A percentile compares a stretch with the other conserved stretches of the same genome.
Evolutionary conservation across 2,888 invertebrate species (phyloP).

Genomic region (Rugalucina vietnamica): DNA sequence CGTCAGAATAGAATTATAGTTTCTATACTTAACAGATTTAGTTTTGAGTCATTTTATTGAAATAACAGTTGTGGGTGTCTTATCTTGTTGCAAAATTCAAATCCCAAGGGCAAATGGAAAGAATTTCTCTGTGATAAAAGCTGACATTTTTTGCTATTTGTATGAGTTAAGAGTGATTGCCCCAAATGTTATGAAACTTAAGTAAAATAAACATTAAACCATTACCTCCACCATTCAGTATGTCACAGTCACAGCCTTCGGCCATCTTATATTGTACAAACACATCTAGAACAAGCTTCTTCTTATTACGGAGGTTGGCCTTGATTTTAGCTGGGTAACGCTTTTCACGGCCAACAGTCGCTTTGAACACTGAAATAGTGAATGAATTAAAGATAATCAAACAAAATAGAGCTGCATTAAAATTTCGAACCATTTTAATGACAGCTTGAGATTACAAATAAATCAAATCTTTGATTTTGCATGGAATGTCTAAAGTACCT

Average conservation of each 20-base stretch:
- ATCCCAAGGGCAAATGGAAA: too few relatives aligned
- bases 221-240: slow-evolving; percentile 51
- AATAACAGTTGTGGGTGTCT: too few relatives aligned
- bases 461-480: neutral
- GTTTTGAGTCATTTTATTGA: too few relatives aligned
- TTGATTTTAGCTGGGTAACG: slow-evolving; percentile 65
- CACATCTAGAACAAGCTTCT: slow-evolving; percentile 45
- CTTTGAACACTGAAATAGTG: slow-evolving; percentile 70
- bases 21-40: too few relatives aligned
- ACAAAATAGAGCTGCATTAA: neutral
- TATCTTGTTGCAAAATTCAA: too few relatives aligned
- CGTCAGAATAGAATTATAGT: too few relatives aligned
- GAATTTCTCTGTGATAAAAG: too few relatives aligned
- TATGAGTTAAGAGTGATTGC: too few relatives aligned
- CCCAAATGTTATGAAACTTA: too few relatives aligned
- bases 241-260: slow-evolving; percentile 59
- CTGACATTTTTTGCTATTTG: too few relatives aligned
- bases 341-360: slow-evolving; percentile 53
- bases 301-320: slow-evolving; percentile 62
- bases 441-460: neutral
- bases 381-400: too few relatives aligned
- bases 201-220: neutral
- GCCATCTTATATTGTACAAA: slow-evolving; percentile 62
- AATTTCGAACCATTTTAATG: neutral
- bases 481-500: too few relatives aligned